Evolutionary conservation across 2,888 invertebrate genomes (phyloP).

Genomic region (Dexiosoma caninum): DNA sequence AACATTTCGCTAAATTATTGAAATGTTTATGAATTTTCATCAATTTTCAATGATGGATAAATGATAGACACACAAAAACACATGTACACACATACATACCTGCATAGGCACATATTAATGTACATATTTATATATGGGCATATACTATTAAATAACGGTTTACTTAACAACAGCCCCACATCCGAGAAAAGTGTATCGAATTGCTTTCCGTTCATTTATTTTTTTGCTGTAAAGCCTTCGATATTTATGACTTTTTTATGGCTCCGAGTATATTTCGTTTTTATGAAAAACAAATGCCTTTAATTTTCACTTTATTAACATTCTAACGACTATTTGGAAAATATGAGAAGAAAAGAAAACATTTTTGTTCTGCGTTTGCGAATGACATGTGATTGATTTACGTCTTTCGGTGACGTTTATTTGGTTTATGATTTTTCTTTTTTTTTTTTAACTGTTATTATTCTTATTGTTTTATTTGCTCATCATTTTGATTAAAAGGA

Average conservation of each 20-base stretch:
- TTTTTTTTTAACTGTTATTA: too few species aligned
- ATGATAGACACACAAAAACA: constrained; percentile 25
- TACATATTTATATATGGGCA: background rate
- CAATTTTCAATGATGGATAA: constrained; percentile 49
- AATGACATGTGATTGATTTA: constrained; percentile 59
- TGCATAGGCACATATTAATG: background rate
- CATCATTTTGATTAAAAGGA: constrained; percentile 13
- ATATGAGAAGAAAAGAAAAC: background rate
- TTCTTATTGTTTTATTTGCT: constrained; percentile 6
- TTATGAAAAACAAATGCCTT: constrained; percentile 32
- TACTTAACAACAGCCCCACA: constrained; percentile 15
- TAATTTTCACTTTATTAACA: constrained; percentile 44
- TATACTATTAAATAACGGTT: background rate
- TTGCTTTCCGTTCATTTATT: constrained; percentile 28
- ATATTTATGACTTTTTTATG: constrained; percentile 53
- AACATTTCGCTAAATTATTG: constrained; percentile 16
- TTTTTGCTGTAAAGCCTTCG: constrained; percentile 40
- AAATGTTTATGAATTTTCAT: constrained; percentile 54
- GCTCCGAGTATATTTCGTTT: constrained; percentile 14
- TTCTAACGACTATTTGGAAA: constrained; percentile 16
- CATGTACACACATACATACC: background rate
- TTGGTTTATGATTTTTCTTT: background rate
- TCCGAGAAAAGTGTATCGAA: constrained; percentile 53
- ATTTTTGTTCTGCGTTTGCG: background rate
- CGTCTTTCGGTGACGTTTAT: constrained; percentile 30